Evolutionary conservation across 1,140 invertebrate genomes (phyloP).

Genomic region (Lethrus apterus): DNA sequence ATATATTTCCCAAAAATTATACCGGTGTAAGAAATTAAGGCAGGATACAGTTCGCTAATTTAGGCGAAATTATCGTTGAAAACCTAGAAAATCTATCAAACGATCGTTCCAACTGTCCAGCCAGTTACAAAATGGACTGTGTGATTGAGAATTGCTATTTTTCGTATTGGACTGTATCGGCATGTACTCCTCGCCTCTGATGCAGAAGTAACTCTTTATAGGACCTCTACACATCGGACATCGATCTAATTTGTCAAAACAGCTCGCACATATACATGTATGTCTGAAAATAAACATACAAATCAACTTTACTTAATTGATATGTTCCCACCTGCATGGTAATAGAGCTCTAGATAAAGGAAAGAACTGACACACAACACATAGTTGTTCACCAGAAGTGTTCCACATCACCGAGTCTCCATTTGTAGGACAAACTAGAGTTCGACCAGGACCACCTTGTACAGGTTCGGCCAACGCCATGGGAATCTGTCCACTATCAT

Average conservation of each 20-base stretch:
- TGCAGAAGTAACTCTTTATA: slow-evolving; percentile 75
- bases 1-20: too few relatives aligned
- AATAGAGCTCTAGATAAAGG: slow-evolving; percentile 68
- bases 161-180: slow-evolving; percentile 45
- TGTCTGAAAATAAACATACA: slow-evolving; percentile 45
- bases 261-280: slow-evolving; percentile 73
- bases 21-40: too few relatives aligned
- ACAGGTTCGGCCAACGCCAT: slow-evolving; percentile 38
- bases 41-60: too few relatives aligned
- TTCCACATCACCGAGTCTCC: slow-evolving; percentile 44
- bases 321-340: slow-evolving; percentile 51
- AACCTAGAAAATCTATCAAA: slow-evolving; percentile 57
- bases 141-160: slow-evolving; percentile 14
- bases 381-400: slow-evolving; percentile 55
- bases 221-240: slow-evolving; percentile 76
- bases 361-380: slow-evolving; percentile 72
- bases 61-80: slow-evolving; percentile 42
- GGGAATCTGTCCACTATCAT: slow-evolving; percentile 36
- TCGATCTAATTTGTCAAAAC: slow-evolving; percentile 64
- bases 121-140: slow-evolving; percentile 42
- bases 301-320: background rate
- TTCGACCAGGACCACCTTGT: slow-evolving; percentile 35
- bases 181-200: slow-evolving; percentile 65
- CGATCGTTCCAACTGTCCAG: slow-evolving; percentile 55
- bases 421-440: slow-evolving; percentile 39